Conservation (phyloP, 2,113 vertebrate genomes). For the Cygnus buccinator region DNA sequence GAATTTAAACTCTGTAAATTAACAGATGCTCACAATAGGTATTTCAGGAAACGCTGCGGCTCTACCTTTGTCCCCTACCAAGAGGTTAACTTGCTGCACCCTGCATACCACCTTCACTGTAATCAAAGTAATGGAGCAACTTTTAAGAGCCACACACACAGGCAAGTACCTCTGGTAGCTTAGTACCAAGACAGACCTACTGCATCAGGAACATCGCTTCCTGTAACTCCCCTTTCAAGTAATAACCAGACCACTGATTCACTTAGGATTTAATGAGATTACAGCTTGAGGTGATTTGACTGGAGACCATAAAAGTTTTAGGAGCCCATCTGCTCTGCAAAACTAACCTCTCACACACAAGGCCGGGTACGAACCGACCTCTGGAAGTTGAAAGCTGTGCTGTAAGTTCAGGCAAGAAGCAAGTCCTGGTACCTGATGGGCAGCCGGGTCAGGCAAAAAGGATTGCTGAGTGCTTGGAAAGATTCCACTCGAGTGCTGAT, state of each 20-base stretch:
- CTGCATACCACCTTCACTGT: not conserved
- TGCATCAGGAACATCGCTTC: conserved; percentile 55
- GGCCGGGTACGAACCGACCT: not conserved
- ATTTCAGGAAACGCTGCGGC: not conserved
- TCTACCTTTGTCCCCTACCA: not conserved
- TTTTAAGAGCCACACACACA: conserved; percentile 39
- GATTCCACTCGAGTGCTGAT: too few species aligned
- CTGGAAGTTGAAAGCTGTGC: conserved; percentile 3
- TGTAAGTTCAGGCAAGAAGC: not conserved
- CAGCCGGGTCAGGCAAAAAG: not conserved
- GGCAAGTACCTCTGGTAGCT: not conserved
- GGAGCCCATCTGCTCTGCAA: conserved; percentile 68
- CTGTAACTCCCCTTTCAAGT: conserved; percentile 60
- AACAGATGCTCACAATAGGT: not conserved
- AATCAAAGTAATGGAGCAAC: not conserved
- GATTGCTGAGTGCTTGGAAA: not conserved
- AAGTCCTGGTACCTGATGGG: not conserved
- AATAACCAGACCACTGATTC: conserved; percentile 70
- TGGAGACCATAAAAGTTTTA: conserved; percentile 72
- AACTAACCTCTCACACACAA: conserved; percentile 12
- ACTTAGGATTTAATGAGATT: conserved; percentile 72
- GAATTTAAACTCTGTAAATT: not conserved
- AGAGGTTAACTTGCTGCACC: not conserved
- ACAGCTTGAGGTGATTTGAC: conserved; percentile 73
- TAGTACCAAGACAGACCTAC: conserved; percentile 12